Percentiles rank a stretch among this genome's conserved stretches.
These are phyloP conservation scores for Stylophora pistillata DNA, from an alignment of 64 coral and sea anemone species.

Conservation along the genomic window DNA sequence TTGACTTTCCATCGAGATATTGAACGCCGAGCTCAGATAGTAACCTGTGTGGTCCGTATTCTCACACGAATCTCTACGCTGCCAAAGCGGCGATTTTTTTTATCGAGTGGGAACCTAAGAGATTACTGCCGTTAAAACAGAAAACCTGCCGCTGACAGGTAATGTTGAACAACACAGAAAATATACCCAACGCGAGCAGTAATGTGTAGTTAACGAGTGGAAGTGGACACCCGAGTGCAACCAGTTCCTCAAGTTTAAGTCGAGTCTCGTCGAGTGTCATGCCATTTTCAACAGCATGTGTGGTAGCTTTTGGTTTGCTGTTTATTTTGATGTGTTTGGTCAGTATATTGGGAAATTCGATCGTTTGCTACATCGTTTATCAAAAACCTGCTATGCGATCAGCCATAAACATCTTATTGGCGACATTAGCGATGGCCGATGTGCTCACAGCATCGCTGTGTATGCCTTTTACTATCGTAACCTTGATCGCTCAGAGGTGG, in stretches of 20 bases:
- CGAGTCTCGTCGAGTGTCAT: background rate
- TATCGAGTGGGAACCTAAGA: background rate
- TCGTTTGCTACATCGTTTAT: constrained; percentile 97
- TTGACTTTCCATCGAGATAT: background rate
- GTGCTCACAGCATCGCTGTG: constrained; percentile 75
- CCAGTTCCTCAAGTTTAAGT: background rate
- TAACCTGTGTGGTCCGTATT: background rate
- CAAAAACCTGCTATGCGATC: constrained; percentile 98
- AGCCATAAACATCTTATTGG: constrained; percentile 91
- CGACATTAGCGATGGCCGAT: constrained; percentile 86
- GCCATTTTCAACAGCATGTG: constrained; percentile 25
- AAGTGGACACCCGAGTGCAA: no score
- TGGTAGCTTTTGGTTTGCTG: constrained; percentile 60
- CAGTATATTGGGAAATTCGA: constrained; percentile 78
- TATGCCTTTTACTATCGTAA: constrained; percentile 81
- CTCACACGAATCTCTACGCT: background rate
- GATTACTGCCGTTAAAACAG: background rate
- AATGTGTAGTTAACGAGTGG: constrained; percentile 16
- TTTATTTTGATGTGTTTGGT: constrained; percentile 79
- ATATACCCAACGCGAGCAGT: background rate
- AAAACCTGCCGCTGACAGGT: background rate
- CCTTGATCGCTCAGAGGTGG: constrained; percentile 78
- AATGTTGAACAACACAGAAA: constrained; percentile 21
- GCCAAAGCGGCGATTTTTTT: background rate
- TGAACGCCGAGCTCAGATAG: background rate